Percentiles rank a stretch among this genome's conserved stretches.
Conservation (phyloP, 2,888 invertebrate genomes). For the Pyrgus malvae region DNA sequence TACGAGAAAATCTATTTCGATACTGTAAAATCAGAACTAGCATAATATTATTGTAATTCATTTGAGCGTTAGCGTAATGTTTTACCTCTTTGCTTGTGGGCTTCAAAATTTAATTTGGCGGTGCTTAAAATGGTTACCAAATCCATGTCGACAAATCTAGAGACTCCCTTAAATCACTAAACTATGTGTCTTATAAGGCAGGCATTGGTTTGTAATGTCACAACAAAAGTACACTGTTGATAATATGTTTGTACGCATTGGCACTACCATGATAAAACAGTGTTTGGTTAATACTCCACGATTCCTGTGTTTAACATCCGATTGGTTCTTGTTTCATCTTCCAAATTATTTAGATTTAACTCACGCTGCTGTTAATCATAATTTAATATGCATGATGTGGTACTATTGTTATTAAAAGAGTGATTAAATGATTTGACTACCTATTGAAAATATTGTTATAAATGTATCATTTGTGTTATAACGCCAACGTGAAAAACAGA, state of each 20-base stretch:
- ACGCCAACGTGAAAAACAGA: too few species aligned
- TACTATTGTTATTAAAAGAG: neutral
- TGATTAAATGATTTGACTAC: too few species aligned
- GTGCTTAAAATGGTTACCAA: too few species aligned
- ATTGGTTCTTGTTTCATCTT: slow-evolving; percentile 26
- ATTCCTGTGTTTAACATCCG: slow-evolving; percentile 26
- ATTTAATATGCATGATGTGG: neutral
- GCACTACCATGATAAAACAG: slow-evolving; percentile 48
- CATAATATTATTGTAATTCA: too few species aligned
- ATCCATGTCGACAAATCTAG: slow-evolving; percentile 15
- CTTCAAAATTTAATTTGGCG: too few species aligned
- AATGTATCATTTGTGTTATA: too few species aligned
- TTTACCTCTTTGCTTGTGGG: too few species aligned
- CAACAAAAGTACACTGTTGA: slow-evolving; percentile 37
- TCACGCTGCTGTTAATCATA: slow-evolving; percentile 30
- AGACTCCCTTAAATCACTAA: slow-evolving; percentile 34
- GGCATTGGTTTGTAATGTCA: slow-evolving; percentile 47
- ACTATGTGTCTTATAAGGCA: slow-evolving; percentile 61
- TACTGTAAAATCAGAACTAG: too few species aligned
- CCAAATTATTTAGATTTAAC: slow-evolving; percentile 32
- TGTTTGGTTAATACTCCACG: slow-evolving; percentile 27
- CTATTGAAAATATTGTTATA: too few species aligned
- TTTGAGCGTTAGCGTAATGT: too few species aligned
- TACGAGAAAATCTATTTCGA: too few species aligned
- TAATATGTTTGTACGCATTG: slow-evolving; percentile 34